Percentiles rank a stretch among this genome's conserved stretches.
These are phyloP conservation scores for Adelges cooleyi DNA, from an alignment of 1,140 invertebrate genomes.

Conservation along the genomic window DNA sequence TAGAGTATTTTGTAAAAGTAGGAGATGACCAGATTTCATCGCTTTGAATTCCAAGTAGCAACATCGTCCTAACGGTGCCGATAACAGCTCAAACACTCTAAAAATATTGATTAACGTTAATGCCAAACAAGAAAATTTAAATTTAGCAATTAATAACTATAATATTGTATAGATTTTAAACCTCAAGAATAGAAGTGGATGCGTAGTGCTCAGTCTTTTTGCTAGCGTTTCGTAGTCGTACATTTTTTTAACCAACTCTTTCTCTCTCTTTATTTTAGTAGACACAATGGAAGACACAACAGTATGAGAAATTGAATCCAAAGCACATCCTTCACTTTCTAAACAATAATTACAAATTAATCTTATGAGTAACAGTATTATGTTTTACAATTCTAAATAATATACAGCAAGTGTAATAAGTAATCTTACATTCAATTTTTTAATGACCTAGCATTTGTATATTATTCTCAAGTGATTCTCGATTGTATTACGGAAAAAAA, in stretches of 20 bases:
- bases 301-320: constrained; percentile 69
- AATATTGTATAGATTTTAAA: constrained; percentile 31
- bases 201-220: constrained; percentile 68
- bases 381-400: neutral
- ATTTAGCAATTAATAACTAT: too few species aligned
- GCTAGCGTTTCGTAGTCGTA: constrained; percentile 65
- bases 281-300: constrained; percentile 55
- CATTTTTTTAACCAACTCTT: constrained; percentile 56
- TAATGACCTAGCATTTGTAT: neutral
- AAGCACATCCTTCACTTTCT: constrained; percentile 39
- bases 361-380: too few species aligned
- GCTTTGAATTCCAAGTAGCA: constrained; percentile 21
- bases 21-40: constrained; percentile 18
- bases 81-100: constrained; percentile 36
- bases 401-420: neutral
- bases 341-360: neutral
- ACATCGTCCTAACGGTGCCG: constrained; percentile 20
- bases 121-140: too few species aligned
- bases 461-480: too few species aligned
- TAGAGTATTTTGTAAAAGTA: constrained; percentile 14
- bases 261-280: constrained; percentile 50
- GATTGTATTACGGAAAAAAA: too few species aligned
- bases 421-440: neutral
- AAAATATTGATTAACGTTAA: constrained; percentile 42
- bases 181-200: constrained; percentile 68